Evolutionary conservation across 2,797 vertebrate genomes (phyloP), one percentile per base, ranked within the genome.

Genomic region (Echiichthys vipera): DNA sequence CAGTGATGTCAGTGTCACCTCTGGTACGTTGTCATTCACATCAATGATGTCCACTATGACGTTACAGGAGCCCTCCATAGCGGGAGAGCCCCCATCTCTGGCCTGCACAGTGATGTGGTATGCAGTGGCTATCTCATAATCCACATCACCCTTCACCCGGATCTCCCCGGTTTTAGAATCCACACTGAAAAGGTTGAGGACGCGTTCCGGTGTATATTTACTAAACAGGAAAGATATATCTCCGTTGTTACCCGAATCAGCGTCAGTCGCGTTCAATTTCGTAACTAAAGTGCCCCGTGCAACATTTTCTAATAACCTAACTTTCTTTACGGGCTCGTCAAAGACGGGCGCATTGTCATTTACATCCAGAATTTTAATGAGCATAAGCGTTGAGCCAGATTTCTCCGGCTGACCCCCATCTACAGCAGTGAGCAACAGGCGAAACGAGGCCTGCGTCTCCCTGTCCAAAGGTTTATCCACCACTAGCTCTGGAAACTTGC

Each of bases 341-440:
- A 98, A 99, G 30, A 93, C 43, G 2, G 98, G 98, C 0, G 96
- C 94, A 0, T 99, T 99, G 89, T 99, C 98, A 83, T 99, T 99
- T 76, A 97, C 90, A 39, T 99, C 98, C 91, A 97, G 80, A 46
- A 99, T 93, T 64, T 90, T 94, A 65, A 99, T 91, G 1, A 95
- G 94, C 75, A 99, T 88, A 8, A 95, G 93, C 0, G 94, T 95
- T 0, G 95, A 96, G 73, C 98, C 97, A 0, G 96, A 98, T 79
- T 89, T 96, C 64, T 95, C 91, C 14, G 96, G 96, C 76, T 93
- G 94, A 4, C 97, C 97, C 34, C 97, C 98, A 3, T 99, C 98
- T 64, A 96, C 70, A 0, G 98, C 97, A 0, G 95, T 96, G 80
- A 99, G 95, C 80, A 96, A 85, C 83, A 99, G 93, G 78, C 94